Evolutionary conservation across 2,797 vertebrate species (phyloP).

Genomic region (Chelon auratus): DNA sequence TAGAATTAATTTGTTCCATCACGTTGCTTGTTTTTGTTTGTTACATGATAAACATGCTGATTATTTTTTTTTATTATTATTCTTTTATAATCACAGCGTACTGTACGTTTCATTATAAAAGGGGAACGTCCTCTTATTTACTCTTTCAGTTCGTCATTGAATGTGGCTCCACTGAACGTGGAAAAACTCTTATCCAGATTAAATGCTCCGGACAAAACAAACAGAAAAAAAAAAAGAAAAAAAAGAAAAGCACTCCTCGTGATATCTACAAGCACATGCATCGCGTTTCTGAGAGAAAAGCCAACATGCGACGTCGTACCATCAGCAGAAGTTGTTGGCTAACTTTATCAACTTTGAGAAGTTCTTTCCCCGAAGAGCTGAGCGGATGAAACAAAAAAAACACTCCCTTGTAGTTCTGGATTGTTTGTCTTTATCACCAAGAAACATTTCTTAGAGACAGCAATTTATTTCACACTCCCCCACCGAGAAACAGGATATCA

Average conservation of each 20-base stretch:
- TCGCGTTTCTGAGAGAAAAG: conserved; percentile 24
- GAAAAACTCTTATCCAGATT: too few relatives aligned
- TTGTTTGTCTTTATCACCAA: conserved; percentile 61
- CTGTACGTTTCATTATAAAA: background rate
- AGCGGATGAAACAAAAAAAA: conserved; percentile 25
- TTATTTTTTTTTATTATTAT: background rate
- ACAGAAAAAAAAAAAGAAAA: background rate
- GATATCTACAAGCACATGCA: background rate
- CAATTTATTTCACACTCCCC: conserved; percentile 58
- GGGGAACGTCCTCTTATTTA: too few relatives aligned
- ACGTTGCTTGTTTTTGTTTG: background rate
- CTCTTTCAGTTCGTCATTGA: too few relatives aligned
- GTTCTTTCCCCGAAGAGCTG: conserved; percentile 55
- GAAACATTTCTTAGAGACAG: conserved; percentile 52
- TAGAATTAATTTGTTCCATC: conserved; percentile 29
- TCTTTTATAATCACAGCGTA: background rate
- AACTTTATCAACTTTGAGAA: conserved; percentile 61
- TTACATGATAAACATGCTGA: conserved; percentile 1
- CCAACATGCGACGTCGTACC: conserved; percentile 25
- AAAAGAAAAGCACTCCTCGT: background rate
- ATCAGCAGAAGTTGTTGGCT: conserved; percentile 45
- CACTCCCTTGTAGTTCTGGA: conserved; percentile 43
- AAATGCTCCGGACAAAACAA: background rate
- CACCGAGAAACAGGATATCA: conserved; percentile 55
- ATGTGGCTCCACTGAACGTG: too few relatives aligned